These are phyloP conservation scores for Brachionus asplanchnoidis DNA, from an alignment of 1,140 invertebrate genomes.

Conservation along the genomic window DNA sequence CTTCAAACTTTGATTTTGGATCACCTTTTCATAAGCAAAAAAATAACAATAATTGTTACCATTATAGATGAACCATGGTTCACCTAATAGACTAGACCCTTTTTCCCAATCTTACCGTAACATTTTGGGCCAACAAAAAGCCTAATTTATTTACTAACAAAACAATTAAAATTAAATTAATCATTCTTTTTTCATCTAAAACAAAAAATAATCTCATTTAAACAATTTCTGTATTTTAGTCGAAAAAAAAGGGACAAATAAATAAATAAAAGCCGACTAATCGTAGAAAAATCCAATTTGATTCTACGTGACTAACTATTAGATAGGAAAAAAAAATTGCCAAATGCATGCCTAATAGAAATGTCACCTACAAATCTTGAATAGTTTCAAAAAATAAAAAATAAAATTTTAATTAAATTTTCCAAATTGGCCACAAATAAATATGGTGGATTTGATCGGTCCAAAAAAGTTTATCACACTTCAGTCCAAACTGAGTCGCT, in stretches of 20 bases:
- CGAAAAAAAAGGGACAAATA: neutral
- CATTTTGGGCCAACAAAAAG: neutral
- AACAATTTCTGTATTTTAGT: neutral
- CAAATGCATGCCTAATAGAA: neutral
- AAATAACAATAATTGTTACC: too few species aligned
- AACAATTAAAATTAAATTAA: neutral
- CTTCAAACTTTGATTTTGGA: too few species aligned
- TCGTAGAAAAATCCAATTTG: neutral
- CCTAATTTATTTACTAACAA: neutral
- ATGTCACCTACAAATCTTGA: neutral
- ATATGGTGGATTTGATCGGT: neutral
- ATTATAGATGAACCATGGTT: too few species aligned
- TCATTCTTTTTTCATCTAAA: neutral
- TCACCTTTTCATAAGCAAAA: too few species aligned
- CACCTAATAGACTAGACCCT: neutral
- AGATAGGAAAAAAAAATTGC: neutral
- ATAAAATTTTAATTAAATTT: neutral
- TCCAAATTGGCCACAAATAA: neutral
- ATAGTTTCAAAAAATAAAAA: neutral
- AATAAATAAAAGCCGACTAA: neutral
- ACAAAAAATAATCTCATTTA: neutral
- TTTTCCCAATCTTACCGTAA: neutral
- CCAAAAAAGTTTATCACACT: neutral
- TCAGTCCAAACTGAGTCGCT: neutral
- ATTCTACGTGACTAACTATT: neutral